Conservation (phyloP, 2,113 vertebrate genomes). For the Bos taurus region ARS-UCD2.0 NC_037347.1:54609001-54609500, state of each 20-base stretch:
- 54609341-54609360: background rate
- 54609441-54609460: background rate
- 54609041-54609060: too few species aligned
- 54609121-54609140: background rate
- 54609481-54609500: background rate
- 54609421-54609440: background rate
- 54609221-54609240: background rate
- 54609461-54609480: background rate
- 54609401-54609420: background rate
- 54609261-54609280: background rate
- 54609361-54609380: background rate
- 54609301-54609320: background rate
- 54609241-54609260: background rate
- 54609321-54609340: background rate
- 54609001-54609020: too few species aligned
- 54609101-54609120: too few species aligned
- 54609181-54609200: background rate
- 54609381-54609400: background rate
- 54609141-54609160: rapidly evolving
- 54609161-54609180: background rate
- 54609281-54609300: rapidly evolving
- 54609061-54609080: too few species aligned
- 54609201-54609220: background rate
- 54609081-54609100: too few species aligned
- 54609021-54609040: rapidly evolving